Conservation (phyloP, 2,888 invertebrate species). For the Chaitophorus viminalis region DNA sequence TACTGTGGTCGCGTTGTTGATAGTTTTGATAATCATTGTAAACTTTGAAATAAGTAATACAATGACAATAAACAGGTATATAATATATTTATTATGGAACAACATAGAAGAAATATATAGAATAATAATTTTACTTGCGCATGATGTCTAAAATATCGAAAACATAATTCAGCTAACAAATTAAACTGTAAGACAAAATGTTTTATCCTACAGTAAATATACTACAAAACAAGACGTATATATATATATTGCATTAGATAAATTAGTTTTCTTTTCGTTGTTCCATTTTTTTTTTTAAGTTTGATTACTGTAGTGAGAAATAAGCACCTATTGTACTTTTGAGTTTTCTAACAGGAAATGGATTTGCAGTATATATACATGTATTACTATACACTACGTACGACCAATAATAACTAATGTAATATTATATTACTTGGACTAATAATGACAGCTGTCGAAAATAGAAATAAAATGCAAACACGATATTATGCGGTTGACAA, state of each 20-base stretch:
- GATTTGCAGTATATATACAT: not conserved
- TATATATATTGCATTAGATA: no score
- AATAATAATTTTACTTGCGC: not conserved
- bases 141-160: not conserved
- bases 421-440: not conserved
- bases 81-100: not conserved
- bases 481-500: not conserved
- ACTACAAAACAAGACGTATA: no score
- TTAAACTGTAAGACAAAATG: not conserved
- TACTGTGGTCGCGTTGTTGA: not conserved
- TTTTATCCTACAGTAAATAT: not conserved
- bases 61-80: not conserved
- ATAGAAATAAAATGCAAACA: constrained; percentile 18
- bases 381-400: not conserved
- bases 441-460: constrained; percentile 19
- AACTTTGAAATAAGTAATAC: not conserved
- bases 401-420: not conserved
- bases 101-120: not conserved
- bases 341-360: not conserved
- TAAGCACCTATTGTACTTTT: not conserved
- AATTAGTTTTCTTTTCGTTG: not conserved
- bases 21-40: not conserved
- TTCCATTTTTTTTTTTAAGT: not conserved
- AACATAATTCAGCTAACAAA: not conserved
- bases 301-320: not conserved